phyloP scores from a whole-genome alignment of 2,888 invertebrate genomes.

The Plemyria rubiginata region DNA sequence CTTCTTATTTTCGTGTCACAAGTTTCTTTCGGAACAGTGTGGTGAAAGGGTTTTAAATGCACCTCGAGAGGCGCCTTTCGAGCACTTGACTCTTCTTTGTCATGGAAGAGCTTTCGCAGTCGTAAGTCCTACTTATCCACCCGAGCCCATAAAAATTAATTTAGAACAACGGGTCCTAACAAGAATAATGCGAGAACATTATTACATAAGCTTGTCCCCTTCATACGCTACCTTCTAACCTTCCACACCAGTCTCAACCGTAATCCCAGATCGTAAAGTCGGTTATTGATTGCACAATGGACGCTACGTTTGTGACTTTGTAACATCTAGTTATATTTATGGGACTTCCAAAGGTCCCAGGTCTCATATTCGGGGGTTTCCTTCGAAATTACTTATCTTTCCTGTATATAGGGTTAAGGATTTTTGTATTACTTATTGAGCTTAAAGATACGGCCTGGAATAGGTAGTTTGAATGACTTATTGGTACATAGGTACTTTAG shows the following conservation, averaged over 20 bases:
- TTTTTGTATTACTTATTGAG: conserved; percentile 37
- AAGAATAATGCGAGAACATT: conserved; percentile 46
- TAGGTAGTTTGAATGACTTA: too few species aligned
- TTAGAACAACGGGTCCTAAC: conserved; percentile 42
- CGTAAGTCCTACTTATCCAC: conserved; percentile 6
- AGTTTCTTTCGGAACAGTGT: too few species aligned
- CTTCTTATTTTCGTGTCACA: too few species aligned
- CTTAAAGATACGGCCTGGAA: neutral
- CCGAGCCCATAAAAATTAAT: conserved; percentile 46
- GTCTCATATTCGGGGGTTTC: conserved; percentile 60
- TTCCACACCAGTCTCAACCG: neutral
- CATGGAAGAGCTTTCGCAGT: neutral
- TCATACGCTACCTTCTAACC: conserved; percentile 37
- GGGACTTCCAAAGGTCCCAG: conserved; percentile 56
- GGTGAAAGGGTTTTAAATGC: too few species aligned
- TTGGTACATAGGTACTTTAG: too few species aligned
- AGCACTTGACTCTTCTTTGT: too few species aligned
- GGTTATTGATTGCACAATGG: conserved; percentile 3
- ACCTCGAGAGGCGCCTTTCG: too few species aligned
- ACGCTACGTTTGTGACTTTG: conserved; percentile 14
- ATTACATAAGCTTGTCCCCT: conserved; percentile 45
- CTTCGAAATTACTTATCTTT: conserved; percentile 62
- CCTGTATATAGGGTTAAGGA: conserved; percentile 50
- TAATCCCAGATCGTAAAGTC: conserved; percentile 9
- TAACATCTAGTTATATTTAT: conserved; percentile 58